Evolutionary conservation across 2,888 invertebrate genomes (phyloP).

Genomic region (Resseliella maxima): DNA sequence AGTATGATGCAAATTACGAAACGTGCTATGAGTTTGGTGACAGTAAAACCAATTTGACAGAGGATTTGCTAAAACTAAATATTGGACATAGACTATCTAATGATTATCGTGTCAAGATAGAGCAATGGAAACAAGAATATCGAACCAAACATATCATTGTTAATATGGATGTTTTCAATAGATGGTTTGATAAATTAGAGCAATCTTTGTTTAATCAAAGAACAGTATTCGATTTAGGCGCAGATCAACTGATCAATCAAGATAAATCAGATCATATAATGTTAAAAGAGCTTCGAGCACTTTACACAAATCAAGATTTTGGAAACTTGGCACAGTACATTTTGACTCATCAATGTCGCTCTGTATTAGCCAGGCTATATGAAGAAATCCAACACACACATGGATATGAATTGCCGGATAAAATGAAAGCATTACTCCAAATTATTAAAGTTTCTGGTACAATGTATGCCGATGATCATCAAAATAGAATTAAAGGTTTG

Average conservation of each 20-base stretch:
- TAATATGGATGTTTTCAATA: not conserved
- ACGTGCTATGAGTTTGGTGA: not conserved
- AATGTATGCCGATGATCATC: not conserved
- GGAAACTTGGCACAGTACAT: not conserved
- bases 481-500: conserved; percentile 23
- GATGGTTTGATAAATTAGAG: not conserved
- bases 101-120: not conserved
- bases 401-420: conserved; percentile 23
- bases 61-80: conserved; percentile 25
- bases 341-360: not conserved
- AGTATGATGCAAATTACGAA: not conserved
- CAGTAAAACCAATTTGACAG: not conserved
- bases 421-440: not conserved
- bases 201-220: not conserved
- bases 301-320: not conserved
- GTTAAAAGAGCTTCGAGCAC: conserved; percentile 3
- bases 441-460: conserved; percentile 3
- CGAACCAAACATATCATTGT: not conserved
- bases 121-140: conserved; percentile 17
- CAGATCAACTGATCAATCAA: conserved; percentile 15
- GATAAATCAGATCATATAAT: not conserved
- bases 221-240: not conserved
- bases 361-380: conserved; percentile 3
- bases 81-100: not conserved
- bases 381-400: not conserved